phyloP scores from a whole-genome alignment of 2,797 vertebrate species.

The Dendrocincla fuliginosa region DNA sequence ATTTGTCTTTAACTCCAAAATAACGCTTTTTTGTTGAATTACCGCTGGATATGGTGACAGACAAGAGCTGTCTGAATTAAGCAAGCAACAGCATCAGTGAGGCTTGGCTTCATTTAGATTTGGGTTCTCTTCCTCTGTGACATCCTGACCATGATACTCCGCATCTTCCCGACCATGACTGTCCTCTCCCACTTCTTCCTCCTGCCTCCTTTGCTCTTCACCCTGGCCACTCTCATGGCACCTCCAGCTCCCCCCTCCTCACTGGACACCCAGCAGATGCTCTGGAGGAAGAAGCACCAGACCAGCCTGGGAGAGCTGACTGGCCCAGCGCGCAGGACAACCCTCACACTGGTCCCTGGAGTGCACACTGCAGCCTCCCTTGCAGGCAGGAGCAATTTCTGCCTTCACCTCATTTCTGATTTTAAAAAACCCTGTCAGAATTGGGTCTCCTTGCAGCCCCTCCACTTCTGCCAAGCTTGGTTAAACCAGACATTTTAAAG shows the following conservation, averaged over 20 bases:
- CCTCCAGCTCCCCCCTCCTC: not conserved
- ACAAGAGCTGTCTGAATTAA: not conserved
- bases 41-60: not conserved
- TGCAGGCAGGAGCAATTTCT: not conserved
- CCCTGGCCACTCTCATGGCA: not conserved
- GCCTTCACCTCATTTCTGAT: not conserved
- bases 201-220: accelerated
- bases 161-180: not conserved
- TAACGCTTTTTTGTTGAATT: not conserved
- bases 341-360: accelerated
- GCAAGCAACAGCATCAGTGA: not conserved
- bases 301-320: not conserved
- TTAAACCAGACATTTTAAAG: not conserved
- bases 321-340: not conserved
- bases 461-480: not conserved
- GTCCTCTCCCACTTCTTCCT: not conserved
- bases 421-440: not conserved
- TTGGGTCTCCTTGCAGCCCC: not conserved
- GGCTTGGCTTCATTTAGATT: not conserved
- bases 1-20: not conserved
- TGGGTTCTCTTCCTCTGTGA: not conserved
- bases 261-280: not conserved
- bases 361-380: not conserved
- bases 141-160: not conserved
- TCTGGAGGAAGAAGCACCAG: not conserved